phyloP scores from a whole-genome alignment of 2,888 invertebrate species.

The Pilophorus perplexus region DNA sequence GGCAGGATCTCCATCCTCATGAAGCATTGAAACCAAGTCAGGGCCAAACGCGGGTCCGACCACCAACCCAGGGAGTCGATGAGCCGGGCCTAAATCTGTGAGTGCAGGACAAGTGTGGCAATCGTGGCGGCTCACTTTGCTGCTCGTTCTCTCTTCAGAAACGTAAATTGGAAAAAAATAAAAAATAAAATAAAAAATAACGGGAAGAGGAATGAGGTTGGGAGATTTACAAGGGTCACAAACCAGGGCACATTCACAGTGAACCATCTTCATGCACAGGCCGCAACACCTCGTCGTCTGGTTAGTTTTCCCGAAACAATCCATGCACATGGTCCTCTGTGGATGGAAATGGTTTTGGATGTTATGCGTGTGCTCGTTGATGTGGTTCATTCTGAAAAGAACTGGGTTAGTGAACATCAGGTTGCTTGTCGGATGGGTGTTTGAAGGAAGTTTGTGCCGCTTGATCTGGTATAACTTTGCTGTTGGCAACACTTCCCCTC shows the following conservation, averaged over 20 bases:
- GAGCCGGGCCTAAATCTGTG: constrained; percentile 43
- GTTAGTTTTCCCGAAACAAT: neutral
- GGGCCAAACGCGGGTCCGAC: constrained; percentile 44
- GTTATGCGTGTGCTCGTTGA: constrained; percentile 21
- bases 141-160: constrained; percentile 40
- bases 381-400: neutral
- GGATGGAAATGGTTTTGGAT: constrained; percentile 21
- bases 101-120: constrained; percentile 43
- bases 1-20: too few relatives aligned
- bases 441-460: too few relatives aligned
- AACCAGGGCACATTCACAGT: constrained; percentile 29
- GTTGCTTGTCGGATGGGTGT: too few relatives aligned
- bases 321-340: constrained; percentile 20
- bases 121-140: constrained; percentile 36
- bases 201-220: neutral
- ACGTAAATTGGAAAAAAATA: neutral
- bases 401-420: neutral
- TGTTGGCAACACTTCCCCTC: too few relatives aligned
- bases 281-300: constrained; percentile 1
- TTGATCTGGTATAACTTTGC: too few relatives aligned
- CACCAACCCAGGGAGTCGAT: constrained; percentile 38
- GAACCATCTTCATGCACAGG: constrained; percentile 26
- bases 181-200: neutral
- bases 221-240: neutral
- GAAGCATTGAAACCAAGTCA: constrained; percentile 39